Percentiles rank a stretch among this genome's conserved stretches.
These are phyloP conservation scores for Neodiprion virginianus DNA, from an alignment of 1,140 invertebrate species.

Conservation along the genomic window DNA sequence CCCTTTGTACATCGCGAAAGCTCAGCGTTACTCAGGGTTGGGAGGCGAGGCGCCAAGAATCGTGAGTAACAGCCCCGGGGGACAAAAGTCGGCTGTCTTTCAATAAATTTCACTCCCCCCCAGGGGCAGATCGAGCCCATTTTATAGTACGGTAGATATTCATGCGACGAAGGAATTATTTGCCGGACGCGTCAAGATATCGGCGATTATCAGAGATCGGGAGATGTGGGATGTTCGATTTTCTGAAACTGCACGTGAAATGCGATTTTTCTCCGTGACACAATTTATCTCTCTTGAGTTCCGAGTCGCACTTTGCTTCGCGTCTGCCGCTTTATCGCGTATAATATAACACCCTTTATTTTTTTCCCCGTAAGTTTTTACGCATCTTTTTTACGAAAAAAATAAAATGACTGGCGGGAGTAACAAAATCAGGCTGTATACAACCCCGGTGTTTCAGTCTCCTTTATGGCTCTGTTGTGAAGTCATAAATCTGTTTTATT, in stretches of 20 bases:
- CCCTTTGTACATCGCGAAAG: neutral
- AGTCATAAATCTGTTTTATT: constrained; percentile 2
- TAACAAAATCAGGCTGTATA: no score
- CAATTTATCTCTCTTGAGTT: no score
- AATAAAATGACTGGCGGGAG: neutral
- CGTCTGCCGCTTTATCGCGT: no score
- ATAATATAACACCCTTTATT: no score
- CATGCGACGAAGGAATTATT: neutral
- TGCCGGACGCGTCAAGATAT: no score
- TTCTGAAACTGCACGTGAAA: no score
- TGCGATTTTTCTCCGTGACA: no score
- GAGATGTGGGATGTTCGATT: no score
- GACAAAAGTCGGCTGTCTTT: constrained; percentile 44
- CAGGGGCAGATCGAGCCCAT: constrained; percentile 22
- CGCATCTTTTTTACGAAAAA: neutral
- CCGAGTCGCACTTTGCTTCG: no score
- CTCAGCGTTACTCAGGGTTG: neutral
- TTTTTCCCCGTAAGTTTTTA: neutral
- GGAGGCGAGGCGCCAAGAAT: constrained; percentile 17
- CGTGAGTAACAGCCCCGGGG: constrained; percentile 32
- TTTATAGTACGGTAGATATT: neutral
- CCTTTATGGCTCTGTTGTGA: constrained; percentile 7
- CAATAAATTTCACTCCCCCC: constrained; percentile 53
- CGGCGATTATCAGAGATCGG: no score
- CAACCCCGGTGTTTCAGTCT: neutral